These are phyloP conservation scores for Portevinia maculata DNA, from an alignment of 2,888 invertebrate species.

Conservation along the genomic window DNA sequence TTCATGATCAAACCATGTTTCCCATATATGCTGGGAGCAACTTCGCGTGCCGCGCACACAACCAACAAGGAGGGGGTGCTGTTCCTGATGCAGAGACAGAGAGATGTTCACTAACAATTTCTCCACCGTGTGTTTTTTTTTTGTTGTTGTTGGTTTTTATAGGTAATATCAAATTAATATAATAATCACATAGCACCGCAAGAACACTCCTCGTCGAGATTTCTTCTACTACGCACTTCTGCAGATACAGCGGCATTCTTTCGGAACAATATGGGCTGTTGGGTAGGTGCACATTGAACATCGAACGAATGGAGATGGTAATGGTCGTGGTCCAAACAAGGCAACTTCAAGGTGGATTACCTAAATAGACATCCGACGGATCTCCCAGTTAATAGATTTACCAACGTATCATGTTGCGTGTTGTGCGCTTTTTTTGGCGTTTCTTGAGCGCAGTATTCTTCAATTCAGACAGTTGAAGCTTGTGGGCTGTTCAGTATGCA, in stretches of 20 bases:
- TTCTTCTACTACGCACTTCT: constrained; percentile 46
- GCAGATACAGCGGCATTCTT: constrained; percentile 57
- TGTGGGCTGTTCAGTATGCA: constrained; percentile 74
- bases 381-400: constrained; percentile 73
- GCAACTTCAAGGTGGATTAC: constrained; percentile 73
- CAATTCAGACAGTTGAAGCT: constrained; percentile 29
- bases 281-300: constrained; percentile 58
- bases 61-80: constrained; percentile 66
- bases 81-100: constrained; percentile 24
- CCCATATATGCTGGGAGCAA: constrained; percentile 71
- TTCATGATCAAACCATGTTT: constrained; percentile 53
- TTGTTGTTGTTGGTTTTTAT: constrained; percentile 15
- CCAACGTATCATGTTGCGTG: constrained; percentile 69
- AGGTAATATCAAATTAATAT: constrained; percentile 67
- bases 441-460: constrained; percentile 47
- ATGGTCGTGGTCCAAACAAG: constrained; percentile 67
- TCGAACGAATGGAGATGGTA: constrained; percentile 55
- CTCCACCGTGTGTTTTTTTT: constrained; percentile 35
- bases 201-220: constrained; percentile 65
- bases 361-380: constrained; percentile 74
- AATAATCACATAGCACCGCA: constrained; percentile 67
- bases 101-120: constrained; percentile 56
- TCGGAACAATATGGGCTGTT: constrained; percentile 71
- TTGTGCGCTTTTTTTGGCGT: constrained; percentile 18
- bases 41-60: constrained; percentile 47